phyloP scores from a whole-genome alignment of 1,140 invertebrate species.

The Polypedilum pembai region DNA sequence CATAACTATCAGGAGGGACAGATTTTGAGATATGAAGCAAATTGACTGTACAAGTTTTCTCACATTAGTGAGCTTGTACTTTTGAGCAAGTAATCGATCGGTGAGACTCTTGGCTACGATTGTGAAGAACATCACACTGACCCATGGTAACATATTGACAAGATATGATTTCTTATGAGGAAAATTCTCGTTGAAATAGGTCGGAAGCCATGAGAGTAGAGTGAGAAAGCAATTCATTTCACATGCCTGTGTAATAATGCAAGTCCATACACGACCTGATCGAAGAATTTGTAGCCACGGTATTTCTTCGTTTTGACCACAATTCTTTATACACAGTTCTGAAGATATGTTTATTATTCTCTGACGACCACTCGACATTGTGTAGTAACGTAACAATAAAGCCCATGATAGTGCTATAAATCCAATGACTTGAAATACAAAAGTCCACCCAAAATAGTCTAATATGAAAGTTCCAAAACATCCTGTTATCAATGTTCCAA shows the following conservation, averaged over 20 bases:
- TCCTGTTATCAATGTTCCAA: constrained; percentile 60
- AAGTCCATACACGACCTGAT: constrained; percentile 50
- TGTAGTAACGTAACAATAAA: constrained; percentile 40
- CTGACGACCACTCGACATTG: constrained; percentile 40
- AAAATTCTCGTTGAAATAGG: constrained; percentile 68
- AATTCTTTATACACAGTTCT: constrained; percentile 37
- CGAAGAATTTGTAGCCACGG: constrained; percentile 42
- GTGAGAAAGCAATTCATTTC: constrained; percentile 71
- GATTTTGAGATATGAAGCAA: constrained; percentile 53
- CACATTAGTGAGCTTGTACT: constrained; percentile 48
- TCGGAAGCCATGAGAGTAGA: constrained; percentile 66
- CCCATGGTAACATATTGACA: constrained; percentile 68
- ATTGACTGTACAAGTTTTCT: constrained; percentile 53
- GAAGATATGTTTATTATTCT: constrained; percentile 41
- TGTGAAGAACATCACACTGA: constrained; percentile 57
- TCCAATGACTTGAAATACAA: constrained; percentile 62
- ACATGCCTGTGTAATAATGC: constrained; percentile 62
- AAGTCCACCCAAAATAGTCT: constrained; percentile 59
- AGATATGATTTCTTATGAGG: constrained; percentile 59
- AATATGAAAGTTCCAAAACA: constrained; percentile 61
- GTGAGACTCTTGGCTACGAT: constrained; percentile 59
- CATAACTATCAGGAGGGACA: constrained; percentile 56
- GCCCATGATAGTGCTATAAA: constrained; percentile 43
- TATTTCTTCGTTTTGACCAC: constrained; percentile 35
- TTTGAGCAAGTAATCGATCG: constrained; percentile 49